phyloP scores from a whole-genome alignment of 1,140 invertebrate genomes.

The Chironomus striatipennis region DNA sequence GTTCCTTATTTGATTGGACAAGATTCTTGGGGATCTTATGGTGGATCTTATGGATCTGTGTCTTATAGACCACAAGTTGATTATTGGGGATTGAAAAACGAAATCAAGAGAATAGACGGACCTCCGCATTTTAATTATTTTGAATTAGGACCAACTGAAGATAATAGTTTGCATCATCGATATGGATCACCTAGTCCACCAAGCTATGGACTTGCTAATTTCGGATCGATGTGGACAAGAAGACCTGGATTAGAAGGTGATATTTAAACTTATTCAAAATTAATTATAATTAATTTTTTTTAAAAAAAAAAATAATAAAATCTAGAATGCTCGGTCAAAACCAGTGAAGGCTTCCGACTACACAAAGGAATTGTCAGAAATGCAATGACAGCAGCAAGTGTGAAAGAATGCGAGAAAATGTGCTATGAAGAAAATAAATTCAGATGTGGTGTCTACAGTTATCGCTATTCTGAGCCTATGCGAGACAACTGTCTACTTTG shows the following conservation, averaged over 20 bases:
- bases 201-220: slow-evolving; percentile 31
- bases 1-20: slow-evolving; percentile 36
- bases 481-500: slow-evolving; percentile 68
- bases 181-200: slow-evolving; percentile 33
- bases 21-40: slow-evolving; percentile 37
- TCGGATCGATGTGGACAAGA: slow-evolving; percentile 35
- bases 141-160: slow-evolving; percentile 30
- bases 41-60: slow-evolving; percentile 38
- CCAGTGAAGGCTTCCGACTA: slow-evolving; percentile 61
- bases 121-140: slow-evolving; percentile 38
- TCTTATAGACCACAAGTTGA: slow-evolving; percentile 30
- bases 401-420: slow-evolving; percentile 63
- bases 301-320: no score
- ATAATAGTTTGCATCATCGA: slow-evolving; percentile 29
- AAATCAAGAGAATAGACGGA: slow-evolving; percentile 34
- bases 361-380: slow-evolving; percentile 53
- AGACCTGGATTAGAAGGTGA: slow-evolving; percentile 38
- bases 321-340: slow-evolving; percentile 63
- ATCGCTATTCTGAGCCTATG: slow-evolving; percentile 45
- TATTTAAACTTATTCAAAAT: not conserved
- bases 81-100: slow-evolving; percentile 35
- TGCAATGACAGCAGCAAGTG: slow-evolving; percentile 51
- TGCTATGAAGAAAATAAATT: slow-evolving; percentile 63
- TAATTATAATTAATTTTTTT: slow-evolving; percentile 28
- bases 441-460: slow-evolving; percentile 64